Evolutionary conservation across 2,888 invertebrate species (phyloP), one percentile per base, ranked within the genome.

Genomic region (Morpho helenor): DNA sequence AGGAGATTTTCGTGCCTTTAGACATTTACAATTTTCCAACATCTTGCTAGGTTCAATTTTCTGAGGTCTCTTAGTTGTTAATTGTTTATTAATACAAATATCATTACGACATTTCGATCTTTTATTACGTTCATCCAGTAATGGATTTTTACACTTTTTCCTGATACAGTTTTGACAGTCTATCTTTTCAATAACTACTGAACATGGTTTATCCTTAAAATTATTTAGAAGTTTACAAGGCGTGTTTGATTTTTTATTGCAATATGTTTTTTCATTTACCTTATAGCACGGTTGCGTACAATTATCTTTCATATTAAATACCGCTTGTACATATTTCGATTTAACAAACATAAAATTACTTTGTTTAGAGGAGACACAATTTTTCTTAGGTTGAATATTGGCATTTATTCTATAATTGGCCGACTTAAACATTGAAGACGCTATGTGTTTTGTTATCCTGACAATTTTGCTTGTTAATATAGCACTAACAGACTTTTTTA

Each of bases 291-390:
- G 50, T 9, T 54, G 31, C n/a, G 49, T 48, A 42, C 3, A 55
- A 45, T 40, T 51, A 10, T 51, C 46, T 40, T 48, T 3, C 45
- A 40, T 9, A 47, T 49, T 40, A 23, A 10, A n/a, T 8, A 44
- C 8, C 16, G 39, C 55, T 50, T 48, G 31, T 8, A 48, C 16
- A 39, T 5, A n/a, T 40, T 55, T 48, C 7, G 51, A 51, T 51
- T 51, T 48, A 8, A 44, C 22, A 52, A 22, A 43, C 43, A 46
- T 8, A 48, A 39, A 7, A 41, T 39, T 39, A 16, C 31, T 3
- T 8, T 10, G 41, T 47, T 46, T 44, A 4, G 16, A 16, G 8
- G 22, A 10, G 16, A 8, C 9, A 51, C 44, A 2, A 16, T 8
- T 8, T 40, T 55, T 22, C 45, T 40, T 39, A 8, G 7, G 10